phyloP scores from a whole-genome alignment of 2,797 vertebrate species.

The Capromys pilorides region DNA sequence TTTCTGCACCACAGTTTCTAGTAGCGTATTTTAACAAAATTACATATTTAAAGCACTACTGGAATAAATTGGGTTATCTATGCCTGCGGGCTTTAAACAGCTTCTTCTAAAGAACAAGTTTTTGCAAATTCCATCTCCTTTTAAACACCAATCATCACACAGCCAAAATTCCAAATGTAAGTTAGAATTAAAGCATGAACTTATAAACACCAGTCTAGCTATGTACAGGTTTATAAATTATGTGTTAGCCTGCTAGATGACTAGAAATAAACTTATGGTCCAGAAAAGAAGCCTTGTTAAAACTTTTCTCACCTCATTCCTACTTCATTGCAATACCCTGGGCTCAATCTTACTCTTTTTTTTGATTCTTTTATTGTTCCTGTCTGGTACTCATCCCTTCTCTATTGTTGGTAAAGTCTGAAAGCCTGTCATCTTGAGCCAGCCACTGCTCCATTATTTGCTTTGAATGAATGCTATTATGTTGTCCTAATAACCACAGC shows the following conservation, averaged over 20 bases:
- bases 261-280: neutral
- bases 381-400: conserved; percentile 25
- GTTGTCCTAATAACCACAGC: conserved; percentile 63
- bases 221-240: neutral
- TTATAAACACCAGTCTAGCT: neutral
- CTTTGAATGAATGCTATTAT: conserved; percentile 66
- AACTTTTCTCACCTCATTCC: neutral
- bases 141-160: neutral
- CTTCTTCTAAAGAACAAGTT: neutral
- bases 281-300: neutral
- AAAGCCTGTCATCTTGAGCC: conserved; percentile 51
- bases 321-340: neutral
- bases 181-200: neutral
- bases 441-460: conserved; percentile 60
- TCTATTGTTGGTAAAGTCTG: conserved; percentile 45
- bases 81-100: neutral
- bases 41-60: neutral
- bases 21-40: neutral
- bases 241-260: conserved; percentile 10
- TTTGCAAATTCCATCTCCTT: neutral
- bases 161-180: conserved; percentile 28
- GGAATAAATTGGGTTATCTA: neutral
- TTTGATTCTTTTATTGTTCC: conserved; percentile 38
- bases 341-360: conserved; percentile 8
- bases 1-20: conserved; percentile 13